Evolutionary conservation across 2,888 invertebrate genomes (phyloP).

Genomic region (Cyaniris semiargus): DNA sequence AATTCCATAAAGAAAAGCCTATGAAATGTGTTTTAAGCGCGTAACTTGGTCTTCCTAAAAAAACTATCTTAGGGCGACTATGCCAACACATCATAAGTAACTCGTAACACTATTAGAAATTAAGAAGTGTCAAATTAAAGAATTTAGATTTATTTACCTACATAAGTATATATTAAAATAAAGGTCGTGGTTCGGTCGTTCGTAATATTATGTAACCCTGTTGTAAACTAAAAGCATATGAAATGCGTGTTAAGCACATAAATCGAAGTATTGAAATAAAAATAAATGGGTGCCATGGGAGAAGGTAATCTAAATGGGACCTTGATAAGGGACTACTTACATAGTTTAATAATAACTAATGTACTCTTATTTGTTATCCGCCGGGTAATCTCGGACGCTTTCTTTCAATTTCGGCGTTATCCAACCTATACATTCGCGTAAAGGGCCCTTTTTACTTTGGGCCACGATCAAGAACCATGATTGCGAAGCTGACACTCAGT

Average conservation of each 20-base stretch:
- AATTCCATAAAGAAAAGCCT: neutral
- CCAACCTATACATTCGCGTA: neutral
- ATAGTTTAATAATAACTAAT: conserved; percentile 15
- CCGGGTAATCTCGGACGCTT: neutral
- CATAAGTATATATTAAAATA: too few relatives aligned
- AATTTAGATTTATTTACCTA: too few relatives aligned
- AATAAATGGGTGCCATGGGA: neutral
- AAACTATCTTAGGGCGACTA: neutral
- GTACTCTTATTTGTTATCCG: neutral
- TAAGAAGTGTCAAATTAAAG: too few relatives aligned
- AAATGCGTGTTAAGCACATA: too few relatives aligned
- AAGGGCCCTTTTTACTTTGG: neutral
- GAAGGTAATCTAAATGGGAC: neutral
- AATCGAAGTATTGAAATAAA: neutral
- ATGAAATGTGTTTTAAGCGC: neutral
- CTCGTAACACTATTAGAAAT: too few relatives aligned
- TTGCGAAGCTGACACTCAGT: neutral
- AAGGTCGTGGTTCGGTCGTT: too few relatives aligned
- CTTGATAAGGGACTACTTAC: conserved; percentile 1
- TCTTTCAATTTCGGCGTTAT: conserved; percentile 5
- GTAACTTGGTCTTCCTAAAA: neutral
- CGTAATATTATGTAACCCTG: too few relatives aligned
- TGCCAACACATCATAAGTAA: too few relatives aligned
- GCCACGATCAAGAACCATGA: neutral
- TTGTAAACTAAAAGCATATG: too few relatives aligned